Percentiles rank a stretch among this genome's conserved stretches.
phyloP scores from a whole-genome alignment of 2,888 invertebrate species.

The Hyalella azteca region DNA sequence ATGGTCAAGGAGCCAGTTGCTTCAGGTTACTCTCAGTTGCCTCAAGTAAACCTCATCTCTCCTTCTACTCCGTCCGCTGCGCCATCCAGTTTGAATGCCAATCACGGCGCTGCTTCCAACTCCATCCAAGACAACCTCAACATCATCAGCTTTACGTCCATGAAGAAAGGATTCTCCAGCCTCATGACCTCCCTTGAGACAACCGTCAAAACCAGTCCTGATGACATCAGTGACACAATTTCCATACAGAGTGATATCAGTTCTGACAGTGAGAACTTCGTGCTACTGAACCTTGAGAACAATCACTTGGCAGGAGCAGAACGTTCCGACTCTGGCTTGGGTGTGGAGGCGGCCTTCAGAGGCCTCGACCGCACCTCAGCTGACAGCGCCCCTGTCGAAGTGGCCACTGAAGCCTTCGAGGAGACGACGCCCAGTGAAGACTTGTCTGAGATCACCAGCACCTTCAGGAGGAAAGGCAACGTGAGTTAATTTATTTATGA shows the following conservation, averaged over 20 bases:
- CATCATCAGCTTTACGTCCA: constrained; percentile 60
- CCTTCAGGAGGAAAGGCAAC: constrained; percentile 53
- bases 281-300: constrained; percentile 56
- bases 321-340: constrained; percentile 48
- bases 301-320: constrained; percentile 41
- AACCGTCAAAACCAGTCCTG: constrained; percentile 70
- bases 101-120: constrained; percentile 11
- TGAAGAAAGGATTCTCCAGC: constrained; percentile 83
- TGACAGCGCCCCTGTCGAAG: constrained; percentile 44
- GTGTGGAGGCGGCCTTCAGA: constrained; percentile 48
- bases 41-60: constrained; percentile 27
- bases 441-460: constrained; percentile 50
- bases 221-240: constrained; percentile 74
- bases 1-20: background rate
- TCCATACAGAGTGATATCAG: constrained; percentile 82
- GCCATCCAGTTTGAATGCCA: background rate
- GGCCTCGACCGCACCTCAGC: constrained; percentile 36
- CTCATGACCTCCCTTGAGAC: constrained; percentile 84
- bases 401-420: constrained; percentile 54
- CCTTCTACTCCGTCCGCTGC: constrained; percentile 3
- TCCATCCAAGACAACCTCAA: constrained; percentile 29
- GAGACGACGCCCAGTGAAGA: constrained; percentile 54
- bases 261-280: constrained; percentile 69
- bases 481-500: constrained; percentile 36
- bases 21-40: background rate